Evolutionary conservation across 2,113 vertebrate genomes (phyloP), one percentile per base, ranked within the genome.

Genomic region (Aleadryas rufinucha): DNA sequence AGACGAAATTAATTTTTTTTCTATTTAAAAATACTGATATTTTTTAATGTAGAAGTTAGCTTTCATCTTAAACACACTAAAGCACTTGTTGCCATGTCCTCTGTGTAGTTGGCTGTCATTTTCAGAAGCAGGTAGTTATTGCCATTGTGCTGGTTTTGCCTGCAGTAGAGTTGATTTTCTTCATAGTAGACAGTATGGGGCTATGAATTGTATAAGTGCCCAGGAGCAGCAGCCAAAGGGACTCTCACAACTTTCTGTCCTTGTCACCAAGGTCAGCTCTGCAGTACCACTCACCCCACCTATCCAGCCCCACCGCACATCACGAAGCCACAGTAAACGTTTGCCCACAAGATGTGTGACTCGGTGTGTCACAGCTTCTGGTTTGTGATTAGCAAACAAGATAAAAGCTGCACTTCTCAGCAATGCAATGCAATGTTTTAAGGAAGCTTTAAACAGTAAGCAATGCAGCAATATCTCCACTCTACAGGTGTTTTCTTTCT

Each of bases 381-480:
- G 26, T 11, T 44, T 63, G 61, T 35, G 56, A 27, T 24, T 30
- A 57, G 15, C 4, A 2, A 24, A 7, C 50, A 63, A 59, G 31
- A 57, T 33, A 71, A 65, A 16, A 54, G 13, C 23, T 50, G 64
- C 35, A 15, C 41, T 39, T 45, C 54, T 33, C 49, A 61, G 65
- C 31, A 59, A 78, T 12, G 42, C 39, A 72, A 14, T 10, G 60
- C 60, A 44, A 50, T 24, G 61, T 27, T 47, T 65, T 19, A 59
- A 77, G 33, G 63, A 69, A 61, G 47, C 21, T 77, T 53, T 47
- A 27, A 57, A 78, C 45, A 35, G 24, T 8, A 26, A 83, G 24
- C 13, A 44, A 11, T 19, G 44, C 20, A 52, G 56, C 0, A 0
- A 17, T 39, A n/a, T 74, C 45, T 75, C 64, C 31, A 9, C 9